Evolutionary conservation across 2,888 invertebrate species (phyloP).

Genomic region (Apomyelois bistriatella): DNA sequence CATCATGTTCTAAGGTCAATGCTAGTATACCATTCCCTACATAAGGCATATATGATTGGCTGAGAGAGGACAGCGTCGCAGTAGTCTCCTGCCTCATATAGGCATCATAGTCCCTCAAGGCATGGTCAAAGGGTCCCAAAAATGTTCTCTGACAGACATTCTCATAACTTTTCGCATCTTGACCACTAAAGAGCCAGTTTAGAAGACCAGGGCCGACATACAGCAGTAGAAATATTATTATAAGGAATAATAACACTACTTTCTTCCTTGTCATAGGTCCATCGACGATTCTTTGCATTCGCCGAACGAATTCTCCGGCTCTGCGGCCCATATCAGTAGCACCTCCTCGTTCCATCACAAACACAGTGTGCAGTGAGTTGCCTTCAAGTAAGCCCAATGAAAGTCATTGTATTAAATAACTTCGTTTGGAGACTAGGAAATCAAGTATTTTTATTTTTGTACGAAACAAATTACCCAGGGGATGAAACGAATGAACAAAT

Average conservation of each 20-base stretch:
- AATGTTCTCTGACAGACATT: conserved; percentile 84
- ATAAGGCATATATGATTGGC: conserved; percentile 84
- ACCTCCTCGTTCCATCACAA: conserved; percentile 63
- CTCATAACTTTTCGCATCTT: conserved; percentile 66
- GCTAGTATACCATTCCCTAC: conserved; percentile 88
- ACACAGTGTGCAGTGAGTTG: conserved; percentile 13
- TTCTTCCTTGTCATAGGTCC: conserved; percentile 74
- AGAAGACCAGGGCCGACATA: conserved; percentile 84
- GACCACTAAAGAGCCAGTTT: conserved; percentile 80
- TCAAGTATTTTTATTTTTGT: conserved; percentile 14
- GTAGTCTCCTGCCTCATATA: conserved; percentile 81
- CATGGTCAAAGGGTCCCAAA: conserved; percentile 80
- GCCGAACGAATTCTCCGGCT: conserved; percentile 65
- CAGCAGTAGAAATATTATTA: conserved; percentile 78
- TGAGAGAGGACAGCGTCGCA: conserved; percentile 66
- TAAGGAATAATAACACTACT: conserved; percentile 70
- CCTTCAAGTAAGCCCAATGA: conserved; percentile 36
- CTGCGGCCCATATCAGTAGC: conserved; percentile 65
- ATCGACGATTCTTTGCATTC: conserved; percentile 66
- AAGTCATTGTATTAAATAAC: conserved; percentile 36
- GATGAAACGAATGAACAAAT: too few species aligned
- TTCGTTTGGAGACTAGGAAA: conserved; percentile 2
- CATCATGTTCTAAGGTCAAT: conserved; percentile 81
- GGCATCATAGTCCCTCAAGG: conserved; percentile 83
- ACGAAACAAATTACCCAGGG: neutral